Evolutionary conservation across 2,888 invertebrate species (phyloP), one percentile per base, ranked within the genome.

Genomic region (Dynastes grantii): DNA sequence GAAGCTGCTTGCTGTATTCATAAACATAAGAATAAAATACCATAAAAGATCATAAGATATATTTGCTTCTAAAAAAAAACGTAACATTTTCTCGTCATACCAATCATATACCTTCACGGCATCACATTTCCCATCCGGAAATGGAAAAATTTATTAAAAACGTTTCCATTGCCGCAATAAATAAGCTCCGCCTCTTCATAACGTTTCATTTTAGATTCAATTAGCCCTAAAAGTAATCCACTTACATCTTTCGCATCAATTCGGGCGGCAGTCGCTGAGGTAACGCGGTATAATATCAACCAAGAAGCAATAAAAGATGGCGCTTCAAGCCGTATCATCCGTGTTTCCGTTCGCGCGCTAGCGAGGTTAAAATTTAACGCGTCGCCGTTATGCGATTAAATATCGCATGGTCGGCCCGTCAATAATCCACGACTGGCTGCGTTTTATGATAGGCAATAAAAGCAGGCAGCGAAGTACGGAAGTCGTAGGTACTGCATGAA

Each of bases 191-290:
- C 45, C 45, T 8, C 8, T 9, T 32, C 32, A 63, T 32, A 29
- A 13, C 27, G 13, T 63, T 63, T 13, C 32, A 29, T 32, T 32
- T 63, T 63, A 63, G 32, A 63, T 32, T 63, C 63, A 22, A 63
- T 63, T 63, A 63, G 5, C 32, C 32, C 32, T 63, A 63, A 63
- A 63, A 63, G 63, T 63, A 63, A 63, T 63, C 63, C 63, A 32
- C 63, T 63, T 63, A 63, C 63, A 29, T 63, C 29, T 29, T 0
- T 32, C 27, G 11, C 63, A 45, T 45, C 45, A 8, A 9, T 45
- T 8, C 8, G 45, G 45, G 45, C 11, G 6, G 45, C 45, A 45
- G 45, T 45, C 45, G 45, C 9, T 45, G 45, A 8, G 27, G 55
- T n/a, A 22, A 63, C 27, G 13, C 27, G 63, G 5, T 27, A 45